These are phyloP conservation scores for Phylloscopus collybita DNA, from an alignment of 2,797 vertebrate genomes.

Conservation along the genomic window DNA sequence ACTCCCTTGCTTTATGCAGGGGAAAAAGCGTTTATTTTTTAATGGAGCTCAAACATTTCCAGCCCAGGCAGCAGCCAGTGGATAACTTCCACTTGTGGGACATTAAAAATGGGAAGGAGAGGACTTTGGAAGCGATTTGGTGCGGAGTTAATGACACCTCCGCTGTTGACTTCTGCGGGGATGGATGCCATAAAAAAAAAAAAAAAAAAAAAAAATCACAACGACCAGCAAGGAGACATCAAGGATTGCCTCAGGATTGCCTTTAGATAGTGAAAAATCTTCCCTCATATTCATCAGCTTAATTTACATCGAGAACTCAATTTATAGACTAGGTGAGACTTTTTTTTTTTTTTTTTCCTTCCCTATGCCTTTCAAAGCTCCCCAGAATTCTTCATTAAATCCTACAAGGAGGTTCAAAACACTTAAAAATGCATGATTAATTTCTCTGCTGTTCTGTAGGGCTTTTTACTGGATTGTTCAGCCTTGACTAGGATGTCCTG, in stretches of 20 bases:
- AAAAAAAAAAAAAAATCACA: neutral
- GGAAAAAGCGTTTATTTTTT: slow-evolving; percentile 45
- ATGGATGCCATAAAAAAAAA: neutral
- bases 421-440: slow-evolving; percentile 61
- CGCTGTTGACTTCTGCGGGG: neutral
- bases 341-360: neutral
- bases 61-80: neutral
- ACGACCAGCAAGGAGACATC: neutral
- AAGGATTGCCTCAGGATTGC: neutral
- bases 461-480: slow-evolving; percentile 50
- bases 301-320: neutral
- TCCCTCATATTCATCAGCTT: neutral
- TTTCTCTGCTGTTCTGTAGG: slow-evolving; percentile 51
- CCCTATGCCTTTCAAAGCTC: slow-evolving; percentile 4
- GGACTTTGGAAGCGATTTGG: neutral
- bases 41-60: slow-evolving; percentile 28
- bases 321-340: neutral
- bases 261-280: neutral
- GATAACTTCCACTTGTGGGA: neutral
- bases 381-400: slow-evolving; percentile 45
- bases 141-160: neutral
- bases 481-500: slow-evolving; percentile 51
- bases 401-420: slow-evolving; percentile 38
- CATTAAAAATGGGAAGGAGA: neutral
- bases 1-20: neutral